phyloP scores from a whole-genome alignment of 2,797 vertebrate genomes.

The Parauchenoglanis punctatus region DNA sequence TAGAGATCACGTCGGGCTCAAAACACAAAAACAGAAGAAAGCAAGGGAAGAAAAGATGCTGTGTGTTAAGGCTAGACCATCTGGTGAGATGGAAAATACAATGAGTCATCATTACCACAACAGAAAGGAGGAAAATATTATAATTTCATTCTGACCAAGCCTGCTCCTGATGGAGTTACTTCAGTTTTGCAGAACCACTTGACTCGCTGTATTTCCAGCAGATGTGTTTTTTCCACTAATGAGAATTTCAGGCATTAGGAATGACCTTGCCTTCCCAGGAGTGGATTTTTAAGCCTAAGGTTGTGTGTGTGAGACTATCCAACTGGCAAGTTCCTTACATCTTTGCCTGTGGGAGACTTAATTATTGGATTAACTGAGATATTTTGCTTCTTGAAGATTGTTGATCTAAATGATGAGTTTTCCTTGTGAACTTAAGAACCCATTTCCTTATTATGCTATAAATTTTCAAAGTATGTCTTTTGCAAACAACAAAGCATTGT shows the following conservation, averaged over 20 bases:
- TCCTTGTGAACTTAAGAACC: background rate
- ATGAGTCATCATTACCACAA: slow-evolving; percentile 38
- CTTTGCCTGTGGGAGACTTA: background rate
- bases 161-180: slow-evolving; percentile 18
- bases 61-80: background rate
- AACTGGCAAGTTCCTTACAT: background rate
- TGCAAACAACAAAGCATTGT: background rate
- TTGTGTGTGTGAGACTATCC: background rate
- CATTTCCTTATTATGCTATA: background rate
- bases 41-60: background rate
- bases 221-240: slow-evolving; percentile 3
- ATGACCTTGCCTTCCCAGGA: background rate
- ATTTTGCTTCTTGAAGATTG: slow-evolving; percentile 1
- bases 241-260: slow-evolving; percentile 25
- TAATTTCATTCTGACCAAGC: background rate
- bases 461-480: background rate
- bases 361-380: slow-evolving; percentile 12
- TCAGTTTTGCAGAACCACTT: background rate
- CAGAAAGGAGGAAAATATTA: slow-evolving; percentile 23
- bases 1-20: background rate
- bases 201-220: background rate
- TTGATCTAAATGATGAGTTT: slow-evolving; percentile 2
- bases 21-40: background rate
- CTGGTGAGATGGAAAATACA: slow-evolving; percentile 34
- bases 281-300: background rate